These are phyloP conservation scores for Deilephila elpenor DNA, from an alignment of 2,888 invertebrate genomes.

Conservation along the genomic window DNA sequence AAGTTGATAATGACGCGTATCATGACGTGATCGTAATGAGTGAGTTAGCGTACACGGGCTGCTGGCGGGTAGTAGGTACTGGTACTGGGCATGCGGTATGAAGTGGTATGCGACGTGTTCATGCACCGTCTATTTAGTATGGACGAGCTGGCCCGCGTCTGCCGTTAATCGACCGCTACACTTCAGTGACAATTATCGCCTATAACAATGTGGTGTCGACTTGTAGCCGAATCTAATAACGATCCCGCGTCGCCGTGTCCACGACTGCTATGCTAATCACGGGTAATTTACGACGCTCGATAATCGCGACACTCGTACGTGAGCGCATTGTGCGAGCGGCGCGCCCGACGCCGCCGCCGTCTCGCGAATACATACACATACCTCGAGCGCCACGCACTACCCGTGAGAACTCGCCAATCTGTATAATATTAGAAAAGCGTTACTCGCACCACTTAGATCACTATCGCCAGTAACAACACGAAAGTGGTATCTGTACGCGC, in stretches of 20 bases:
- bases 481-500: slow-evolving; percentile 52
- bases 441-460: slow-evolving; percentile 48
- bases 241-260: slow-evolving; percentile 66
- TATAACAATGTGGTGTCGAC: slow-evolving; percentile 73
- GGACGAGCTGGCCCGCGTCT: slow-evolving; percentile 58
- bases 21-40: slow-evolving; percentile 31
- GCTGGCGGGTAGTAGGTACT: background rate
- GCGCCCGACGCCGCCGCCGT: slow-evolving; percentile 43
- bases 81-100: slow-evolving; percentile 30
- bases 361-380: slow-evolving; percentile 31
- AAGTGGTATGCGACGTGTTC: slow-evolving; percentile 52
- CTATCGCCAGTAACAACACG: slow-evolving; percentile 54
- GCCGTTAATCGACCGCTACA: slow-evolving; percentile 82
- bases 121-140: slow-evolving; percentile 64
- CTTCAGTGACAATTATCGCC: slow-evolving; percentile 78
- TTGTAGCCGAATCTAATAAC: slow-evolving; percentile 78
- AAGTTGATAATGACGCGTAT: slow-evolving; percentile 23
- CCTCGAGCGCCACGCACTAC: slow-evolving; percentile 52
- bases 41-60: slow-evolving; percentile 33
- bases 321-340: slow-evolving; percentile 75
- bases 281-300: slow-evolving; percentile 79
- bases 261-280: slow-evolving; percentile 81
- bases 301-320: slow-evolving; percentile 82
- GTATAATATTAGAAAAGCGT: slow-evolving; percentile 53
- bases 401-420: slow-evolving; percentile 66